Percentiles rank a stretch among this genome's conserved stretches.
Conservation (phyloP, 2,888 invertebrate species). For the Ophion costatus region DNA sequence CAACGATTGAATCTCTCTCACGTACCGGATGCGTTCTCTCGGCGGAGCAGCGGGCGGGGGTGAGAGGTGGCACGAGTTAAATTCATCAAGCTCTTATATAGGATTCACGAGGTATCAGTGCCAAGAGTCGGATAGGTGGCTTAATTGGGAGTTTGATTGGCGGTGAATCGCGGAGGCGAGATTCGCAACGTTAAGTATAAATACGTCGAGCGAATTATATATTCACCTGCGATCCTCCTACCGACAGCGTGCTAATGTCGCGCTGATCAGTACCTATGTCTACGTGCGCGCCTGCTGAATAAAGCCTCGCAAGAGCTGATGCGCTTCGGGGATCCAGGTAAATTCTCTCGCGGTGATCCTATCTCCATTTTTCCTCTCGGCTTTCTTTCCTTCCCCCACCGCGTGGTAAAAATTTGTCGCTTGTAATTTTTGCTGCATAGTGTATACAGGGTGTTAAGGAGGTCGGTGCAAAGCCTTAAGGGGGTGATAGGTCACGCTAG, state of each 20-base stretch:
- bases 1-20: slow-evolving; percentile 31
- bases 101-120: slow-evolving; percentile 32
- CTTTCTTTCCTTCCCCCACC: slow-evolving; percentile 6
- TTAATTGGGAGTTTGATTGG: slow-evolving; percentile 64
- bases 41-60: not conserved
- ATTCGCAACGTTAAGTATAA: slow-evolving; percentile 50
- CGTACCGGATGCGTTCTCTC: not conserved
- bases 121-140: slow-evolving; percentile 51
- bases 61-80: slow-evolving; percentile 25
- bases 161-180: slow-evolving; percentile 43
- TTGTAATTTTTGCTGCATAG: slow-evolving; percentile 13
- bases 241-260: slow-evolving; percentile 11
- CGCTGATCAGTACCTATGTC: not conserved
- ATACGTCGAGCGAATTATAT: slow-evolving; percentile 50
- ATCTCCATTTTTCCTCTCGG: not conserved
- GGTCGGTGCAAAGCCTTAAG: no score
- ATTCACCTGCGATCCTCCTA: slow-evolving; percentile 20
- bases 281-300: slow-evolving; percentile 12
- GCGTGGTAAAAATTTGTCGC: slow-evolving; percentile 32
- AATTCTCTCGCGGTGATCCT: slow-evolving; percentile 6
- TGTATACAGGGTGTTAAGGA: no score
- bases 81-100: slow-evolving; percentile 50
- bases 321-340: slow-evolving; percentile 12
- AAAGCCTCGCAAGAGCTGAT: slow-evolving; percentile 6
- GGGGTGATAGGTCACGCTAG: no score